A percentile compares a stretch with the other conserved stretches of the same genome.
phyloP scores from a whole-genome alignment of 2,113 vertebrate genomes.

The Aptenodytes patagonicus region DNA sequence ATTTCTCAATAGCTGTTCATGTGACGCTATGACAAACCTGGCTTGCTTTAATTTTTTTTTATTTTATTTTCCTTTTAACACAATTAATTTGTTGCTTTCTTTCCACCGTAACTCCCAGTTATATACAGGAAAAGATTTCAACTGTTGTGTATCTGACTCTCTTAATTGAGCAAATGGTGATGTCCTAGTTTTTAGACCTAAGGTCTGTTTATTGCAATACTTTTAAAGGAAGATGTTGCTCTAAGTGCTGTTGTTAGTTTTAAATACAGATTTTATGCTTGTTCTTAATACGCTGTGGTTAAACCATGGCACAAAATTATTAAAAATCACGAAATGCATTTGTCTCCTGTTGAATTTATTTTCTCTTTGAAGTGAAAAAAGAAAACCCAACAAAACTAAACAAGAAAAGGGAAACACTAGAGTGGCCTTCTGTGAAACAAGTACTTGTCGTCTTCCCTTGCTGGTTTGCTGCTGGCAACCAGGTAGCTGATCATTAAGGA shows the following conservation, averaged over 20 bases:
- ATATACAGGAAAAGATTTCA: conserved; percentile 74
- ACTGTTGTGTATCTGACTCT: conserved; percentile 80
- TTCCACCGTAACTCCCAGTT: conserved; percentile 55
- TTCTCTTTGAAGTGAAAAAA: neutral
- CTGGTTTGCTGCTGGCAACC: neutral
- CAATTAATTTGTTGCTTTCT: conserved; percentile 70
- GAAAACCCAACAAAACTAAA: neutral
- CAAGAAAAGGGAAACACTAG: neutral
- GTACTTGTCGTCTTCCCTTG: no score
- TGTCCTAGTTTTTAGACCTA: conserved; percentile 89
- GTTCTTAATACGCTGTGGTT: conserved; percentile 89
- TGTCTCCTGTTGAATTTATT: conserved; percentile 55
- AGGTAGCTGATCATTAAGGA: neutral
- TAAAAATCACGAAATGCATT: conserved; percentile 77
- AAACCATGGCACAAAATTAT: conserved; percentile 88
- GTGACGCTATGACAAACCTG: conserved; percentile 72
- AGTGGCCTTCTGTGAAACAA: neutral
- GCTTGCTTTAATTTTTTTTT: conserved; percentile 71
- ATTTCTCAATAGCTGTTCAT: conserved; percentile 71
- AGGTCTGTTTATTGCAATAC: conserved; percentile 92
- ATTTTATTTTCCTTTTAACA: conserved; percentile 52
- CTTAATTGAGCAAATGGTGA: conserved; percentile 87
- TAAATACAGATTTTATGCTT: conserved; percentile 90
- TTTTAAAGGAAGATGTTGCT: conserved; percentile 91
- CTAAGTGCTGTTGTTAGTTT: conserved; percentile 93